Base-by-base conservation (phyloP, 2,888 invertebrate genomes). In the Pyrrhosoma nymphula region DNA sequence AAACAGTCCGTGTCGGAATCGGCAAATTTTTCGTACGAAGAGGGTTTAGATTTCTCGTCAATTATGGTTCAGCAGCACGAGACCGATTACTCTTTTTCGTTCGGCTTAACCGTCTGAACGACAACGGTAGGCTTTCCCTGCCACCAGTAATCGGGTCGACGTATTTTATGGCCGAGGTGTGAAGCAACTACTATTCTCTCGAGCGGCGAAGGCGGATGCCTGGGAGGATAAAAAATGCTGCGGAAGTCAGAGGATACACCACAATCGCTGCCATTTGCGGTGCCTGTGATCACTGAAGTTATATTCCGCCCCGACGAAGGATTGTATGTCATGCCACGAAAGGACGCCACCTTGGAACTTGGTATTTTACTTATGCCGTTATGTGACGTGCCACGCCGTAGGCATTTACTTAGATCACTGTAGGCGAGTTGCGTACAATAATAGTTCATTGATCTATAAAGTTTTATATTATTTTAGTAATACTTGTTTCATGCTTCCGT, bases 81-180 rank as follows among this genome's bases (percentile, higher is more conserved):
- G 82, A 82, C 82, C 82, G 82, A 82, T 82, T 82, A 82, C 82
- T 35, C 82, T 82, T 82, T 82, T 82, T 82, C 82, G 82, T 35
- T 82, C 82, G n/a, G 30, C 82, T 35, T 35, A 35, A 35, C 35
- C 10, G 82, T 82, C 82, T 69, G 23, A n/a, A 69, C 12, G 35
- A 35, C 10, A 35, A 82, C 82, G 82, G 30, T 35, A 35, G 82
- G 82, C n/a, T 35, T 82, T 6, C 82, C 14, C 82, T 35, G 16
- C 82, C 82, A 35, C 30, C 82, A 14, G 82, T 35, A 82, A 82
- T 82, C 82, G 82, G 82, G 82, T 82, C 82, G 82, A 18, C 35
- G 82, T 82, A 82, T 82, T 82, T 82, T 82, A 82, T 82, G 82
- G 82, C 35, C 82, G 82, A 82, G 82, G 82, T 82, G 82, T 82